Evolutionary conservation across 2,888 invertebrate genomes (phyloP), one percentile per base, ranked within the genome.

Genomic region (Mesochorus sp.): DNA sequence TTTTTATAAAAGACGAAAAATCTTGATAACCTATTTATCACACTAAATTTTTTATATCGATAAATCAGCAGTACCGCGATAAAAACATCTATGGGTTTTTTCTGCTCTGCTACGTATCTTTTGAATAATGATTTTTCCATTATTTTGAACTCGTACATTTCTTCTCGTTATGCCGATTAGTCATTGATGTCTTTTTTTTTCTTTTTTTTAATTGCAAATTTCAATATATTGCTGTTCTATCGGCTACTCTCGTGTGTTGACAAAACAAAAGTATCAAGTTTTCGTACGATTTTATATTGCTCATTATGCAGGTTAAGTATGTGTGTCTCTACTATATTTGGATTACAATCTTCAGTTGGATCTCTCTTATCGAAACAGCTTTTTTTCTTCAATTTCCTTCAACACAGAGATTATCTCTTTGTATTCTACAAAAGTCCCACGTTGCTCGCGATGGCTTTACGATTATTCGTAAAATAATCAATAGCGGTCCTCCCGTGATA

Each of bases 401-500:
- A n/a, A n/a, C n/a, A n/a, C n/a, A n/a, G n/a, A n/a, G n/a, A 47
- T 49, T 31, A 24, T 66, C 44, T 66, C 37, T 61, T 62, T 62
- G 39, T 42, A 67, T 64, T 49, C 26, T 74, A 68, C 42, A 61
- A 74, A n/a, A n/a, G n/a, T 79, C 80, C 80, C 81, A 79, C 82
- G 82, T 76, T 76, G 82, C 51, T 44, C 55, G 79, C 17, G n/a
- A n/a, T n/a, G 62, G 72, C 39, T 55, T 61, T 70, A 67, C 64
- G 73, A 76, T 67, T 76, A 78, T 82, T 71, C 75, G 62, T 49
- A 49, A n/a, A n/a, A 76, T 66, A 80, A 79, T 78, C 72, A 76
- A 75, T 67, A 66, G 67, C 70, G 66, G 28, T 75, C 75, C 76
- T 78, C 78, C n/a, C 61, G 51, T n/a, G 59, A 64, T 59, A 51